Evolutionary conservation across 2,113 vertebrate species (phyloP), one percentile per base, ranked within the genome.

Genomic region (Neofelis nebulosa): DNA sequence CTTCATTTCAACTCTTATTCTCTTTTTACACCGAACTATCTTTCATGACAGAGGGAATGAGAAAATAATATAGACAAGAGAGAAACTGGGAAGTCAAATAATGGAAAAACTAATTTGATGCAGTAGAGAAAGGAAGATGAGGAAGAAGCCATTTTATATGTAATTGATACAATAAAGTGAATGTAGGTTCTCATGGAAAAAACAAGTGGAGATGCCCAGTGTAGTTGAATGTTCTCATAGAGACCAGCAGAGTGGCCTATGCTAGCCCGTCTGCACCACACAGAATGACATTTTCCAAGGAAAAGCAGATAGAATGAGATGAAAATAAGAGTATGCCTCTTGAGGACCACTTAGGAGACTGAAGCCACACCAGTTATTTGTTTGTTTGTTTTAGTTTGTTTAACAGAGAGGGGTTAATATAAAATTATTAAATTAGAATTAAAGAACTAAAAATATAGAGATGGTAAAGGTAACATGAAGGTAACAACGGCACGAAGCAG

Each of bases 11-110:
- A 55, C 9, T 96, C 45, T 57, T 82, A 57, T 15, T 94, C 27
- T 89, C 50, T 52, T 96, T 94, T 91, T 71, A 73, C 25, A 91
- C 71, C 66, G 66, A 98, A 41, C 55, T 78, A 16, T 50, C 80
- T 94, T 94, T 80, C 10, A 29, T 25, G 52, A 36, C 12, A 57
- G 9, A 95, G 50, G 86, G 45, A 79, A 65, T 48, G 25, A 95
- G 86, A 95, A 71, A 94, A 84, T 76, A 89, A 82, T 85, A 95
- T 15, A 81, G 50, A 61, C 36, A 76, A 74, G 78, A 82, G 90
- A 93, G 65, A 96, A 97, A 66, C 8, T 29, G 71, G 50, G 33
- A 92, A 55, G 68, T 63, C 25, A 57, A 78, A 71, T 95, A 94
- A 97, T 73, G 63, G 38, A 41, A 84, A 96, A 91, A 92, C 13